Percentiles rank a stretch among this genome's conserved stretches.
Conservation (phyloP, 2,888 invertebrate species). For the Phaedon cochleariae region DNA sequence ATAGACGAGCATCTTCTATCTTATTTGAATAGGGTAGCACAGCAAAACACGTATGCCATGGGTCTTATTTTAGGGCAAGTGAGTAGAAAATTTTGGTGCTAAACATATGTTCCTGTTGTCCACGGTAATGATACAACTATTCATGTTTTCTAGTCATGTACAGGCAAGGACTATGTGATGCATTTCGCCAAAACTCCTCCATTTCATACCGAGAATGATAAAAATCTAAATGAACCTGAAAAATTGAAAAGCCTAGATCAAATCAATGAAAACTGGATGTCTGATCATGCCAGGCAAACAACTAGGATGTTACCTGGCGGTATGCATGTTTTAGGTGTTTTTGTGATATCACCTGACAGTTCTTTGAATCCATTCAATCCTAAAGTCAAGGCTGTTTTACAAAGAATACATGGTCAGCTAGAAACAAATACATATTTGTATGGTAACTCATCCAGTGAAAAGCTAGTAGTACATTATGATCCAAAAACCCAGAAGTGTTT, state of each 20-base stretch:
- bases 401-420: constrained; percentile 67
- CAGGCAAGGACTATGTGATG: constrained; percentile 77
- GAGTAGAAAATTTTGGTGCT: constrained; percentile 43
- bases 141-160: constrained; percentile 66
- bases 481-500: constrained; percentile 66
- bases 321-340: constrained; percentile 84
- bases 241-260: constrained; percentile 62
- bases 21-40: constrained; percentile 73
- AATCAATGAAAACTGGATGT: constrained; percentile 75
- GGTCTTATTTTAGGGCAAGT: constrained; percentile 86
- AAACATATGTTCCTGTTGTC: constrained; percentile 43
- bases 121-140: too few species aligned
- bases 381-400: constrained; percentile 69
- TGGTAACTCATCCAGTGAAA: constrained; percentile 70
- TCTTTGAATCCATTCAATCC: constrained; percentile 67
- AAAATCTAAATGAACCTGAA: constrained; percentile 38
- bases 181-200: constrained; percentile 84
- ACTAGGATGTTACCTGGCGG: constrained; percentile 92
- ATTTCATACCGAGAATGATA: constrained; percentile 61
- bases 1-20: constrained; percentile 74
- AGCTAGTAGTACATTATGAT: constrained; percentile 71
- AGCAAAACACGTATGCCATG: constrained; percentile 71
- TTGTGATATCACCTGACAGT: constrained; percentile 75
- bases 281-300: constrained; percentile 86
- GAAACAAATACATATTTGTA: constrained; percentile 68